Evolutionary conservation across 2,113 vertebrate genomes (phyloP), one percentile per base, ranked within the genome.

Genomic region (Ramphastos sulfuratus): DNA sequence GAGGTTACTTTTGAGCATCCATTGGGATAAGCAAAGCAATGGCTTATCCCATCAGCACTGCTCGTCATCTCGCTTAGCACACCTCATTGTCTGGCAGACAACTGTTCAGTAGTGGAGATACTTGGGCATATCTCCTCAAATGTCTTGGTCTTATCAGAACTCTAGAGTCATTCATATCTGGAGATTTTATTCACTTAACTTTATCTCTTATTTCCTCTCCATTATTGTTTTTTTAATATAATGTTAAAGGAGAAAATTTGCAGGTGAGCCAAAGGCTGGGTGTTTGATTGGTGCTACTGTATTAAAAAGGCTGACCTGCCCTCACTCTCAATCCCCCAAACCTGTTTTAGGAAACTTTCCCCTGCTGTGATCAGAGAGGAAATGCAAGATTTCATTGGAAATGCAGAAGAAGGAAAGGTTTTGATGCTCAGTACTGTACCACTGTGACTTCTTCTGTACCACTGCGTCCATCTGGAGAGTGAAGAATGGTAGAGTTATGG

Each of bases 271-370:
- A 85, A 95, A 91, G 76, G 58, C 77, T 96, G 85, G 33, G 76
- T 92, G 93, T 60, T 91, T 73, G 59, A 61, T 64, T 54, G 30
- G 80, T 86, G 69, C 87, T 93, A 44, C 85, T 94, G 31, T 85
- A 64, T 81, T 84, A 28, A 71, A 85, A 85, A 87, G 86, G 61
- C 78, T 79, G 55, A 66, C 94, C 70, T 66, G 61, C 69, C 93
- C 81, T 95, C 58, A 11, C 85, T 96, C 93, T 87, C 61, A 82
- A 8, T 93, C 90, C 65, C 90, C 90, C 52, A 86, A 93, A 95
- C 85, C 90, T 61, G 33, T 50, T 91, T 80, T 85, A 83, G 82
- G 66, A 56, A 81, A 79, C 58, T 52, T 91, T 56, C 61, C 37
- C 4, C 35, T 76, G 37, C 67, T 95, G 52, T 60, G 55, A 48